Percentiles rank a stretch among this genome's conserved stretches.
Conservation (phyloP, 2,797 vertebrate genomes). For the Sarcophilus harrisii region DNA sequence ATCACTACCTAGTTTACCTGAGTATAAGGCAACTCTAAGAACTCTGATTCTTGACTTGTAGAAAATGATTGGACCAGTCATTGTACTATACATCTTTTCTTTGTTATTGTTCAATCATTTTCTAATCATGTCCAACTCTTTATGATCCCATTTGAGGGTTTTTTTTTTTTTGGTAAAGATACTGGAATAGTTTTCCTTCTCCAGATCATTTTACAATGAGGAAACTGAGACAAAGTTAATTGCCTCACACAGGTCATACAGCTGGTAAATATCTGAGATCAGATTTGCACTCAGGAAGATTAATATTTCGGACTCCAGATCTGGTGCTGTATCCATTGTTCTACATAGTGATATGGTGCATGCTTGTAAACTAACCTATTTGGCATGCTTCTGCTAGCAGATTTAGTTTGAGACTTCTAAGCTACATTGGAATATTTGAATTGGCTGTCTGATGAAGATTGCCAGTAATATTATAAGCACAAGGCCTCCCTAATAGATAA, state of each 20-base stretch:
- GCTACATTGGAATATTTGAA: not conserved
- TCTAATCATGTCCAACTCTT: not conserved
- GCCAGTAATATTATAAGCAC: not conserved
- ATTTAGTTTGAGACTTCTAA: not conserved
- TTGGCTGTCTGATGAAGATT: not conserved
- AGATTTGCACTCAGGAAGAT: not conserved
- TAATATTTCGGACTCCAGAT: not conserved
- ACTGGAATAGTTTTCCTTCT: not conserved
- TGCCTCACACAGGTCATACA: not conserved
- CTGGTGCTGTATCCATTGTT: not conserved
- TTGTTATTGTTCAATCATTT: not conserved
- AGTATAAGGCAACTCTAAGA: not conserved
- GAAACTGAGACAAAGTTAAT: not conserved
- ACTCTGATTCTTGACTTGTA: not conserved
- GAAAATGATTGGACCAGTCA: not conserved
- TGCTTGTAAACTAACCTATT: not conserved
- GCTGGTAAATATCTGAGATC: not conserved
- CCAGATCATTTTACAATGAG: not conserved
- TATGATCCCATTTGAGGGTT: not conserved
- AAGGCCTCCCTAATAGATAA: not conserved
- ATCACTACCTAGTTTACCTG: not conserved
- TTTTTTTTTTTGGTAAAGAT: not conserved
- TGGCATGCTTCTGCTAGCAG: not conserved
- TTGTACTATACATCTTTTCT: not conserved
- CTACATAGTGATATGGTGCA: not conserved